phyloP scores from a whole-genome alignment of 2,888 invertebrate species.

The Junonia oenone region DNA sequence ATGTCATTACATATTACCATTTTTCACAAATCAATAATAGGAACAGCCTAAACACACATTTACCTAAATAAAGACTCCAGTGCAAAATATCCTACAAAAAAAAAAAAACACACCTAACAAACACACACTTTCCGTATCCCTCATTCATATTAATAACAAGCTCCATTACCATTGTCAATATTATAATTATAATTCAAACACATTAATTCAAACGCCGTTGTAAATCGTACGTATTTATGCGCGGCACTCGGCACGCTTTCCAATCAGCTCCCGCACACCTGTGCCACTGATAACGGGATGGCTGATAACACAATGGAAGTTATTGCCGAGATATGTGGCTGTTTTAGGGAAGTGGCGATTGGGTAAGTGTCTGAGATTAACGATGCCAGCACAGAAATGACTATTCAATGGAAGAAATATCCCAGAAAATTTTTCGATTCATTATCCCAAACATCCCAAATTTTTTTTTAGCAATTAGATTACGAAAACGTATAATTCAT shows the following conservation, averaged over 20 bases:
- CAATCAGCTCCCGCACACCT: conserved; percentile 22
- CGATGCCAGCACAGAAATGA: not conserved
- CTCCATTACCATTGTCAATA: conserved; percentile 3
- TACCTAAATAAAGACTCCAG: no score
- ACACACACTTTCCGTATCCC: no score
- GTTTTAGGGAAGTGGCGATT: not conserved
- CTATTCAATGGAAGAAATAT: no score
- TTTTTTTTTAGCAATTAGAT: no score
- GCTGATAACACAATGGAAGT: conserved; percentile 13
- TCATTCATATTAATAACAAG: not conserved
- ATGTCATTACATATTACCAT: no score
- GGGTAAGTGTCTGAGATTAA: not conserved
- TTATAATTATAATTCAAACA: conserved; percentile 14
- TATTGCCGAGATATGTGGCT: conserved; percentile 10
- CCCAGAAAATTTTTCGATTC: no score
- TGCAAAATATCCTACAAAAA: no score
- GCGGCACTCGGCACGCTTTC: conserved; percentile 19
- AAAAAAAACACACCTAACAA: no score
- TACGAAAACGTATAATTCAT: no score
- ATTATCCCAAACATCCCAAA: no score
- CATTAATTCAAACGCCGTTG: conserved; percentile 19
- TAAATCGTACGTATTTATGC: conserved; percentile 24
- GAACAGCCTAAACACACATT: no score
- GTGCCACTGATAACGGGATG: conserved; percentile 10
- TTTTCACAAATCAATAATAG: no score